Base-by-base conservation (phyloP, 2,113 vertebrate genomes). In the Gobio gobio region DNA sequence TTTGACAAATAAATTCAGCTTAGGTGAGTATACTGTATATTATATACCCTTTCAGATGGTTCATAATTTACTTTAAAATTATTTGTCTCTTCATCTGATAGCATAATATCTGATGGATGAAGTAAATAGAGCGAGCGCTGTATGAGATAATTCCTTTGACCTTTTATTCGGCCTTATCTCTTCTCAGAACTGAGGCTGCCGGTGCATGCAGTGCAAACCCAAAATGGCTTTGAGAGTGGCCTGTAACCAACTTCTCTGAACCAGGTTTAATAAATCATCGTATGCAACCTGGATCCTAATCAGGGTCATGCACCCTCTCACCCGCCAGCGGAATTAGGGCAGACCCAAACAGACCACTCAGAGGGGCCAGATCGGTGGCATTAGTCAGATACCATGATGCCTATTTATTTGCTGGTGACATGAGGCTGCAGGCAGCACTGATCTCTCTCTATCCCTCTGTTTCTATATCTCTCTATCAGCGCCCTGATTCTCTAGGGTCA, bases 401-500 rank as follows among this genome's bases (percentile, higher is more conserved):
- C 85, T 86, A 80, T 86, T 89, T 86, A 82, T 80, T 88, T 70
- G 74, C 66, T 58, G 47, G 64, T 83, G 75, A 88, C 29, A 29
- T 79, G 75, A 79, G 49, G 80, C 26, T 83, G 51, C 64, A 76
- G 64, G 73, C 68, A 84, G 64, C 72, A 63, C 56, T 72, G 40
- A 61, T 33, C 43, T 80, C 75, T 47, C 68, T 75, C 84, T 81
- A 18, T 83, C 74, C 66, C 74, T 78, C 56, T 86, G 51, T 76
- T 73, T 49, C 54, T 63, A 13, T n/a, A 10, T 64, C 63, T 59
- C 73, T 86, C 74, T 36, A 85, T 83, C 72, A 85, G 84, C 59
- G 9, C 24, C 45, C 33, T 59, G 56, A 66, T 40, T 22, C 85
- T 73, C 87, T 66, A 73, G 87, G 85, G 87, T 85, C 83, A 83